Base-by-base conservation (phyloP, 2,113 vertebrate genomes). In the Astatoreochromis straeleni region DNA sequence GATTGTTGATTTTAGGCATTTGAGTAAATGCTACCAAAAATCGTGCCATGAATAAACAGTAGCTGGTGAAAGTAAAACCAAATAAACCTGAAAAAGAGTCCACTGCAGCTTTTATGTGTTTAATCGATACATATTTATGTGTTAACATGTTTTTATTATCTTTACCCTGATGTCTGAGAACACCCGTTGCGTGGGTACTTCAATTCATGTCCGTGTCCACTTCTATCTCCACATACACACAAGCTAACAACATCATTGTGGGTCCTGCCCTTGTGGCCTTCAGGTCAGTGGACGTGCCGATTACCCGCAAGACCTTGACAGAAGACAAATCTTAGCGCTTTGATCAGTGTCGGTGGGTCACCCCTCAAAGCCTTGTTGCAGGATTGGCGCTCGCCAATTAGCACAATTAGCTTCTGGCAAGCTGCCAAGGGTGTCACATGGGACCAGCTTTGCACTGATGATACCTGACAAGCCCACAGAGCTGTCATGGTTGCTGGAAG, bases 361-460 rank as follows among this genome's bases (percentile, higher is more conserved):
- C 92, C 95, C 96, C 97, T 97, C 96, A 97, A 97, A 97, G 96
- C 96, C 95, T 96, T 84, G 96, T 97, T 97, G 95, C 94, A 95
- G 96, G 95, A 97, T 96, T 97, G 96, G 95, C 92, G 94, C 93
- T 95, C 87, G 88, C 95, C 97, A 97, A 97, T 98, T 97, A 98
- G 96, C 93, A 95, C 93, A 97, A 97, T 97, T 97, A 97, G 95
- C 94, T 97, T 96, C 96, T 95, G 95, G 91, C 94, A 97, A 95
- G 93, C 93, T 91, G 89, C 92, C 91, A 89, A 94, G 94, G 91
- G 91, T 85, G 95, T 97, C 97, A 97, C 96, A 97, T 94, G 95
- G 94, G 94, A 96, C 95, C 93, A 94, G 92, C 92, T 95, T 96
- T 96, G 93, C 88, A 93, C 91, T 96, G 96, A 97, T 97, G 93